Conservation (phyloP, 2,797 vertebrate species). For the Telmatherina bonti region DNA sequence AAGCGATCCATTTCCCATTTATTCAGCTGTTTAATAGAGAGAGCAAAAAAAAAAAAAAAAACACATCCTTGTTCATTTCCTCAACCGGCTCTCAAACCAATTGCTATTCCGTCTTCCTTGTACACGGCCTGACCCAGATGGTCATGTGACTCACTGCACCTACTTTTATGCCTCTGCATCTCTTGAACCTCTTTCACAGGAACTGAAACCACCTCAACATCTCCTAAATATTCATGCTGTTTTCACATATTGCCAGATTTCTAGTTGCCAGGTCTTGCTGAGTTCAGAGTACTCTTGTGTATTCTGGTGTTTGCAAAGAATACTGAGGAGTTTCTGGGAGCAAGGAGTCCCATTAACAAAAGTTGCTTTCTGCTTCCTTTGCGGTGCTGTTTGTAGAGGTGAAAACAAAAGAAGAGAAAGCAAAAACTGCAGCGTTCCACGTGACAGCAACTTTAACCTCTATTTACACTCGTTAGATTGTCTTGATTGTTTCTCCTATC, state of each 20-base stretch:
- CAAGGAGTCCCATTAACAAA: neutral
- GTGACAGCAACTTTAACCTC: conserved; percentile 3
- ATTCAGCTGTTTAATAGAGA: neutral
- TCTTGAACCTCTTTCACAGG: neutral
- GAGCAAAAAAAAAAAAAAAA: neutral
- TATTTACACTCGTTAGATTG: conserved; percentile 10
- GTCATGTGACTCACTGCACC: neutral
- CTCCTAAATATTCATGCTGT: no score
- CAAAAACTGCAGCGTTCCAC: neutral
- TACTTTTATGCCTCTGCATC: no score
- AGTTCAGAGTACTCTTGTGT: no score
- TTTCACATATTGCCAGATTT: no score
- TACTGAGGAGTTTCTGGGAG: neutral
- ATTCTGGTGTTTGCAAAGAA: neutral
- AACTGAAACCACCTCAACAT: neutral
- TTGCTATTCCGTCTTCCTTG: neutral
- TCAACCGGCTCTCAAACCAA: neutral
- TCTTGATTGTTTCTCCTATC: conserved; percentile 4
- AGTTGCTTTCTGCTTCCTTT: neutral
- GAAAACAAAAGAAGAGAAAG: neutral
- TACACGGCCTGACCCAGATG: no score
- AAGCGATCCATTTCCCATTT: neutral
- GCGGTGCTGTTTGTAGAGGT: neutral
- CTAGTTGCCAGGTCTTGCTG: neutral
- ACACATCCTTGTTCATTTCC: no score